Percentiles rank a stretch among this genome's conserved stretches.
phyloP scores from a whole-genome alignment of 2,888 invertebrate species.

The Epinotia bilunana region DNA sequence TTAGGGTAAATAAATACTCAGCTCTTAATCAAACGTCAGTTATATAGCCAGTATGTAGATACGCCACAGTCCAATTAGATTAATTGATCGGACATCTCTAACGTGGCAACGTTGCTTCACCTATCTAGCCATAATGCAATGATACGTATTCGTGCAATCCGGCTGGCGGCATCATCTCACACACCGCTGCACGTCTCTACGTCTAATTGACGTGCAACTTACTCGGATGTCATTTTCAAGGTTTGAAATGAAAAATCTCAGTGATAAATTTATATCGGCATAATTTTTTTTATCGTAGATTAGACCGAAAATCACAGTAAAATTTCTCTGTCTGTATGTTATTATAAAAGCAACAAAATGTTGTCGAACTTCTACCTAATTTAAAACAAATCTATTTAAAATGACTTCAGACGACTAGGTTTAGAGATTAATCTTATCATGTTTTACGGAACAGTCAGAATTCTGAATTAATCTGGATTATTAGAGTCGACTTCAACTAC shows the following conservation, averaged over 20 bases:
- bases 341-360: neutral
- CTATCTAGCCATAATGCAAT: slow-evolving; percentile 28
- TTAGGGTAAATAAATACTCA: neutral
- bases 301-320: neutral
- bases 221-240: neutral
- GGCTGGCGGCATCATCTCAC: slow-evolving; percentile 7
- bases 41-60: slow-evolving; percentile 13
- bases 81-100: slow-evolving; percentile 38
- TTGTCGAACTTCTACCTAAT: slow-evolving; percentile 9
- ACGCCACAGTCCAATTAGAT: slow-evolving; percentile 38
- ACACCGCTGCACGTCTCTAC: neutral
- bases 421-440: slow-evolving; percentile 40
- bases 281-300: too few relatives aligned
- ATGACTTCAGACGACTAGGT: slow-evolving; percentile 14
- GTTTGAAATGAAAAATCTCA: neutral
- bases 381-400: slow-evolving; percentile 25
- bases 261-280: too few relatives aligned
- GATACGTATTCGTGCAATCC: slow-evolving; percentile 33
- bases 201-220: neutral
- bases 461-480: slow-evolving; percentile 38
- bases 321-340: neutral
- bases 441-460: slow-evolving; percentile 36
- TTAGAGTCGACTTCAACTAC: slow-evolving; percentile 32
- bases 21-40: slow-evolving; percentile 20
- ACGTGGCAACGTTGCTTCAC: slow-evolving; percentile 32